Conservation (phyloP, 2,113 vertebrate genomes). For the Hucho hucho region DNA sequence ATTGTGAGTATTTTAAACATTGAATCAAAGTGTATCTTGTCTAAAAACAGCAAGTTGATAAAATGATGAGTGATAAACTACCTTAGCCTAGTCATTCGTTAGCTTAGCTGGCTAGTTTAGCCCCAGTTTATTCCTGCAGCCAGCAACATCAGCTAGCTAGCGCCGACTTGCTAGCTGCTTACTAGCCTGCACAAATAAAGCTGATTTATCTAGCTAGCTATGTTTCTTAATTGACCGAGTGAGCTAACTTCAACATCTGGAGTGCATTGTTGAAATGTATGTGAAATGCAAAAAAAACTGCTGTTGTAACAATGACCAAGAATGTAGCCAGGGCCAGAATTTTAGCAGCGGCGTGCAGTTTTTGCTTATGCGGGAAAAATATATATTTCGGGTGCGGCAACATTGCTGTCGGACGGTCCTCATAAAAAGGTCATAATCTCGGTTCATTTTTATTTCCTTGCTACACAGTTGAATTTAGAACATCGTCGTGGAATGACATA, state of each 20-base stretch:
- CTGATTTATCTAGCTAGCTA: no score
- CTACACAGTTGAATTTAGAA: neutral
- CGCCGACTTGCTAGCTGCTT: neutral
- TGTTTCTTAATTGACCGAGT: no score
- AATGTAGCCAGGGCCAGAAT: neutral
- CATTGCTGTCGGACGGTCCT: no score
- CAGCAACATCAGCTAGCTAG: neutral
- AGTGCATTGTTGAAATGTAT: neutral
- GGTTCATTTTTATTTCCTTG: neutral
- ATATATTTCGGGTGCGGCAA: neutral
- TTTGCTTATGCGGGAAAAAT: neutral
- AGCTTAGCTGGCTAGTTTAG: neutral
- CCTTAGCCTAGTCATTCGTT: neutral
- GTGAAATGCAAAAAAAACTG: neutral
- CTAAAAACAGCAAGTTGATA: neutral
- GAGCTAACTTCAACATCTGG: no score
- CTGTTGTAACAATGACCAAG: neutral
- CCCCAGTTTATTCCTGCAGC: neutral
- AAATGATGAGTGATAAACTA: neutral
- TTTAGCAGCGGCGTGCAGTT: neutral
- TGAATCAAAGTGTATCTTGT: neutral
- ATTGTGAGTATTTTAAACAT: constrained; percentile 41
- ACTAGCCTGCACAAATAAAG: neutral
- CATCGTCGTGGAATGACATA: neutral
- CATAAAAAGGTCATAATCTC: neutral